phyloP scores from a whole-genome alignment of 2,797 vertebrate species.

The Helarctos malayanus region DNA sequence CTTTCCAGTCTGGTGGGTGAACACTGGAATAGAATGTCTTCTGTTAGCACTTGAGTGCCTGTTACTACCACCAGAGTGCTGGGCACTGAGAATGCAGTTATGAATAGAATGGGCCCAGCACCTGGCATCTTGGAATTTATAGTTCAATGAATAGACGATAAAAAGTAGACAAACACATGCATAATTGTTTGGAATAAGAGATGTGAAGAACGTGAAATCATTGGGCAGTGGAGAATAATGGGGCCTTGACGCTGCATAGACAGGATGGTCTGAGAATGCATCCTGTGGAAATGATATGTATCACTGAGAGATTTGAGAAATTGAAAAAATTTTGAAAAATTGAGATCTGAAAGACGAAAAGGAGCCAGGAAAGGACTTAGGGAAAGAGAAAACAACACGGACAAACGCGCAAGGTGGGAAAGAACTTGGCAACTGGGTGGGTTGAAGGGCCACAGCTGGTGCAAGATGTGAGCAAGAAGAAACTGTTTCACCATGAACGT shows the following conservation, averaged over 20 bases:
- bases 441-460: not conserved
- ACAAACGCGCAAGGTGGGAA: not conserved
- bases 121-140: not conserved
- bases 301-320: not conserved
- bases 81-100: not conserved
- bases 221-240: not conserved
- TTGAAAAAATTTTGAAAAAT: not conserved
- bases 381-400: not conserved
- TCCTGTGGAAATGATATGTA: not conserved
- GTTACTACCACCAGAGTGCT: not conserved
- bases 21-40: not conserved
- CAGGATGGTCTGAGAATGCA: not conserved
- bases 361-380: not conserved
- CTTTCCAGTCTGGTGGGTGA: not conserved
- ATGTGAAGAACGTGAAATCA: not conserved
- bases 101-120: not conserved
- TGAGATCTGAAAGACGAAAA: not conserved
- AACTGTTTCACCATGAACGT: fast-evolving
- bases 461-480: fast-evolving
- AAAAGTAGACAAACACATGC: not conserved
- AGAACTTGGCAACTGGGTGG: not conserved
- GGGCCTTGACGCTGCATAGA: not conserved
- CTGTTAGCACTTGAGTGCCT: not conserved
- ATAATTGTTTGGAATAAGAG: not conserved
- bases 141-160: not conserved